Evolutionary conservation across 2,888 invertebrate species (phyloP).

Genomic region (Zygaena filipendulae): DNA sequence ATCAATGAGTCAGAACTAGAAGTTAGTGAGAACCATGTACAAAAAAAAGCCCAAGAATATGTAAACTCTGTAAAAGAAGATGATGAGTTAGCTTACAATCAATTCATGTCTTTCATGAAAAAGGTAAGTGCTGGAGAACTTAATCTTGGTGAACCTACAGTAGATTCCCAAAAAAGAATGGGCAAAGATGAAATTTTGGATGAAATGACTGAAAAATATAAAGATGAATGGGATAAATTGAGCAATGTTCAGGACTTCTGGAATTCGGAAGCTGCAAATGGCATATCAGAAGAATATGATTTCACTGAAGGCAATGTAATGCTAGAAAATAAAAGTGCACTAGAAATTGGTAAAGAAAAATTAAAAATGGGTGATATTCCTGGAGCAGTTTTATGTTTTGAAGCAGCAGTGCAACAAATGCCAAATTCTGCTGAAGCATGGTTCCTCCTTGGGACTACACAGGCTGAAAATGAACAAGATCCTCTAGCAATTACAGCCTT

Average conservation of each 20-base stretch:
- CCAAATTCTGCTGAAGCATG: constrained; percentile 85
- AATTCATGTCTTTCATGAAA: constrained; percentile 89
- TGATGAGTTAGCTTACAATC: constrained; percentile 77
- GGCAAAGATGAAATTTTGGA: constrained; percentile 50
- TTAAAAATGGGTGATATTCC: constrained; percentile 91
- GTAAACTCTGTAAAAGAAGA: constrained; percentile 69
- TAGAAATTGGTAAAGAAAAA: constrained; percentile 87
- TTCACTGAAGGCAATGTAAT: constrained; percentile 91
- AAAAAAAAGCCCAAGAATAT: constrained; percentile 68
- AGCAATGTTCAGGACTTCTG: constrained; percentile 74
- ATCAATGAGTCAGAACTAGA: constrained; percentile 40
- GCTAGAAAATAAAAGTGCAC: constrained; percentile 78
- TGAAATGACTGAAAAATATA: constrained; percentile 71
- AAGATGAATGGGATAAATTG: constrained; percentile 83
- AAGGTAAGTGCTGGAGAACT: constrained; percentile 77
- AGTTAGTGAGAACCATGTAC: constrained; percentile 44
- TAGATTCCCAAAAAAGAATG: constrained; percentile 40
- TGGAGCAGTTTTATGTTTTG: constrained; percentile 95
- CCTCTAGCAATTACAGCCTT: constrained; percentile 92
- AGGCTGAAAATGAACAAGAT: constrained; percentile 99
- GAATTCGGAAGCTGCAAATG: constrained; percentile 68
- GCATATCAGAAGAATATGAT: constrained; percentile 73
- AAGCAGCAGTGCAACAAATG: constrained; percentile 90
- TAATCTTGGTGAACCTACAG: constrained; percentile 57
- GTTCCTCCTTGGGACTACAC: constrained; percentile 89